A percentile compares a stretch with the other conserved stretches of the same genome.
These are phyloP conservation scores for Drosophila putrida DNA, from an alignment of 2,888 invertebrate genomes.

Conservation along the genomic window DNA sequence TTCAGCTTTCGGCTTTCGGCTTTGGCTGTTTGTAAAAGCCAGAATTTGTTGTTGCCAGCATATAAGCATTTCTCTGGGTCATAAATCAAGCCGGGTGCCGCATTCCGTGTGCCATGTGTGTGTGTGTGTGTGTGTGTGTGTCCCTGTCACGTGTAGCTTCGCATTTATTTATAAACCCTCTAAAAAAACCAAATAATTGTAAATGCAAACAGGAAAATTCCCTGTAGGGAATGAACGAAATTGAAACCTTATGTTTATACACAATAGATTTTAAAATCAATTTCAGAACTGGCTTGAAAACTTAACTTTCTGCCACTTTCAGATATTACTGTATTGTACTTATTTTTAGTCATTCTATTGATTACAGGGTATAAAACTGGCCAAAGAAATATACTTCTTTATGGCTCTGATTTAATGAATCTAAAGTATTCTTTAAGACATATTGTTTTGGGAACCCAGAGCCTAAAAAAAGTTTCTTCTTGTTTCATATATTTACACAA, in stretches of 20 bases:
- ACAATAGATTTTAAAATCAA: neutral
- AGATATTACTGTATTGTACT: neutral
- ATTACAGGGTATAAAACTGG: neutral
- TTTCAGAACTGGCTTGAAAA: neutral
- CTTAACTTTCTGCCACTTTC: no score
- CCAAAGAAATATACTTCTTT: neutral
- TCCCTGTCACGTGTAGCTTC: slow-evolving; percentile 60
- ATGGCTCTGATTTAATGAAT: no score
- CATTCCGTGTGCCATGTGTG: slow-evolving; percentile 28
- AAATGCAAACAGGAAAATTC: neutral
- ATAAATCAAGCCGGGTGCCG: slow-evolving; percentile 63
- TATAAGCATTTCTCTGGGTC: slow-evolving; percentile 37
- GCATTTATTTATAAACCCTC: slow-evolving; percentile 64
- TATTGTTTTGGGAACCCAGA: no score
- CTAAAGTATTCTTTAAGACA: no score
- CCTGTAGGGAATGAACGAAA: neutral
- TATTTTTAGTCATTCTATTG: neutral
- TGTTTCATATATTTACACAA: neutral
- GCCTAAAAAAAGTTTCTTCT: no score
- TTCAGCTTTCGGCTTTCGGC: slow-evolving; percentile 13
- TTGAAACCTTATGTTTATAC: neutral
- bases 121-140: slow-evolving; percentile 42
- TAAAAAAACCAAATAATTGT: slow-evolving; percentile 11
- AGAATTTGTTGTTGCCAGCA: slow-evolving; percentile 29
- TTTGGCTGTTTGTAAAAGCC: slow-evolving; percentile 16